Conservation (phyloP, 2,797 vertebrate genomes). For the Margarornis squamiger region DNA sequence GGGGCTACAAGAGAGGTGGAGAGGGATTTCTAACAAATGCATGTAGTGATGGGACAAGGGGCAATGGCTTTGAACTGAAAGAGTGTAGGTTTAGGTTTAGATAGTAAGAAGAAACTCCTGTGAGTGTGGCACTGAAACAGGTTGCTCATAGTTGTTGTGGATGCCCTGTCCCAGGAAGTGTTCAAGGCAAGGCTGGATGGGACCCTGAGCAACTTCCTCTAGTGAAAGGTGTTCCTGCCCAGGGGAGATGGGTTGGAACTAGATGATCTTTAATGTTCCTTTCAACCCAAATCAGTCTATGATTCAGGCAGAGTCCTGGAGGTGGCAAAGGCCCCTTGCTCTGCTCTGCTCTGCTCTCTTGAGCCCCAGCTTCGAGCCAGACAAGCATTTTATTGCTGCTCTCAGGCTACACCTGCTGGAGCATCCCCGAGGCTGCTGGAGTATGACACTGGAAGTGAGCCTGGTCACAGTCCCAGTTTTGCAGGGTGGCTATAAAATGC, state of each 20-base stretch:
- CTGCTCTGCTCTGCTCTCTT: background rate
- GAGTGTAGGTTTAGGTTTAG: background rate
- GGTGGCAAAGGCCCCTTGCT: background rate
- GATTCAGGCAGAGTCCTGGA: background rate
- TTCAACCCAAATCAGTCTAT: background rate
- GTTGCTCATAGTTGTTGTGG: background rate
- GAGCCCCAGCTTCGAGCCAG: background rate
- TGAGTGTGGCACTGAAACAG: background rate
- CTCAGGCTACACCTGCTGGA: accelerated
- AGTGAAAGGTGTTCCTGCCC: background rate
- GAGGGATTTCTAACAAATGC: background rate
- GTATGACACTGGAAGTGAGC: background rate
- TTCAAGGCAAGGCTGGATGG: background rate
- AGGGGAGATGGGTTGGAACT: accelerated
- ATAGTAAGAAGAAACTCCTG: background rate
- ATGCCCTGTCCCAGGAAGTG: background rate
- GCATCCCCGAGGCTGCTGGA: background rate
- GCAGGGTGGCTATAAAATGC: background rate
- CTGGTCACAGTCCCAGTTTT: background rate
- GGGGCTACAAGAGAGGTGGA: background rate
- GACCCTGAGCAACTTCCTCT: background rate
- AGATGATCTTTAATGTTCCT: background rate
- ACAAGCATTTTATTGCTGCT: background rate
- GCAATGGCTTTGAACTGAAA: background rate
- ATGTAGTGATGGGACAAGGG: background rate